phyloP scores from a whole-genome alignment of 2,797 vertebrate genomes.

The Lagodon rhomboides region DNA sequence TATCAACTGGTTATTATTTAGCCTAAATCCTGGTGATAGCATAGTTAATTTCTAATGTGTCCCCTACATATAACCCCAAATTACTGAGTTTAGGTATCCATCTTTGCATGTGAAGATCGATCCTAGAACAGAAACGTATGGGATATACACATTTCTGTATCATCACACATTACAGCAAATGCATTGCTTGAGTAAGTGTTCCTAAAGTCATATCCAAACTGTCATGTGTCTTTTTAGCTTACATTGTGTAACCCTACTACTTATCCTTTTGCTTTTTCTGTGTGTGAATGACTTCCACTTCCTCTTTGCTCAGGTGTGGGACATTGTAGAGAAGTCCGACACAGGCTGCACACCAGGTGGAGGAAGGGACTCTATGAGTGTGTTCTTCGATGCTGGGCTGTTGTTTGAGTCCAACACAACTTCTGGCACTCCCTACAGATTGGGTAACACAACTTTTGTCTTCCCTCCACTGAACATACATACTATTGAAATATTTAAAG shows the following conservation, averaged over 20 bases:
- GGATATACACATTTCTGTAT: too few relatives aligned
- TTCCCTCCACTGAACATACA: too few relatives aligned
- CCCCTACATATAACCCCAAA: too few relatives aligned
- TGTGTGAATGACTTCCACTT: background rate
- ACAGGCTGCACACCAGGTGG: constrained; percentile 90
- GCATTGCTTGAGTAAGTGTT: background rate
- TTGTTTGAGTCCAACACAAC: constrained; percentile 73
- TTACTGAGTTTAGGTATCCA: too few relatives aligned
- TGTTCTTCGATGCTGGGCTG: constrained; percentile 90
- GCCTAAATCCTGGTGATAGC: too few relatives aligned
- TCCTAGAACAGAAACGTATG: too few relatives aligned
- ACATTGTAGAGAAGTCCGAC: constrained; percentile 86
- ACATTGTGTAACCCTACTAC: too few relatives aligned
- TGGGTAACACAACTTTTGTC: constrained; percentile 63
- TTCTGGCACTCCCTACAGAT: constrained; percentile 71
- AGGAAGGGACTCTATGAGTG: constrained; percentile 82
- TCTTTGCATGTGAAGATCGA: too few relatives aligned
- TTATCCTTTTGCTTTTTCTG: background rate
- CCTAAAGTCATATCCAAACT: background rate
- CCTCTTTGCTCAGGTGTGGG: constrained; percentile 87
- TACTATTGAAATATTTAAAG: too few relatives aligned
- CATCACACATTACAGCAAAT: background rate
- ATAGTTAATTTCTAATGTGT: too few relatives aligned
- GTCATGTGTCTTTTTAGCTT: too few relatives aligned
- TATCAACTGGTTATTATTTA: too few relatives aligned